Conservation (phyloP, 2,797 vertebrate species). For the Miichthys miiuy region DNA sequence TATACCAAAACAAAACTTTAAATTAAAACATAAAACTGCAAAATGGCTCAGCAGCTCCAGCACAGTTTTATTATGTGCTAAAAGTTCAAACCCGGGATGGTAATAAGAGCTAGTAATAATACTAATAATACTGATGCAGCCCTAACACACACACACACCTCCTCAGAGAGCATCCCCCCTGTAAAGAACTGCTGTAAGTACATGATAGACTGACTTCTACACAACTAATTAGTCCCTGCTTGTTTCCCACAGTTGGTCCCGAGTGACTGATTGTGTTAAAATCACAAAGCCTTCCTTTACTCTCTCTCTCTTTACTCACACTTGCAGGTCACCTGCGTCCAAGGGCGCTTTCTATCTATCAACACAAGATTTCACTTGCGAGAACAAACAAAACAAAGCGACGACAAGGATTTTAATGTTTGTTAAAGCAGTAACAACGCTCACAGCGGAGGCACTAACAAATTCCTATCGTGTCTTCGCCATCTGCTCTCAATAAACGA, state of each 20-base stretch:
- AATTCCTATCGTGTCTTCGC: conserved; percentile 70
- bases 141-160: conserved; percentile 5
- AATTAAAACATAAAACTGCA: conserved; percentile 5
- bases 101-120: background rate
- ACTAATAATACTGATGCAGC: conserved; percentile 6
- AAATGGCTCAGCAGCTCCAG: conserved; percentile 7
- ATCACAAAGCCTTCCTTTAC: background rate
- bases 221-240: conserved; percentile 50
- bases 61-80: conserved; percentile 18
- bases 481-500: conserved; percentile 80
- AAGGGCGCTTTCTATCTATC: conserved; percentile 18
- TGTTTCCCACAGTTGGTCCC: conserved; percentile 38
- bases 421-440: conserved; percentile 40
- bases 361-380: conserved; percentile 3
- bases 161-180: conserved; percentile 23
- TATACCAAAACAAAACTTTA: background rate
- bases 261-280: conserved; percentile 19
- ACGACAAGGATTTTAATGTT: conserved; percentile 51
- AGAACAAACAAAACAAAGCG: conserved; percentile 42
- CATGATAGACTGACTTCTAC: conserved; percentile 41
- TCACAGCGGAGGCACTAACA: conserved; percentile 48
- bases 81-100: conserved; percentile 2
- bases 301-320: background rate
- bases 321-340: conserved; percentile 22
- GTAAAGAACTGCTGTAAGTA: conserved; percentile 32